Percentiles rank a stretch among this genome's conserved stretches.
Conservation (phyloP, 2,888 invertebrate genomes). For the Volucella inanis region DNA sequence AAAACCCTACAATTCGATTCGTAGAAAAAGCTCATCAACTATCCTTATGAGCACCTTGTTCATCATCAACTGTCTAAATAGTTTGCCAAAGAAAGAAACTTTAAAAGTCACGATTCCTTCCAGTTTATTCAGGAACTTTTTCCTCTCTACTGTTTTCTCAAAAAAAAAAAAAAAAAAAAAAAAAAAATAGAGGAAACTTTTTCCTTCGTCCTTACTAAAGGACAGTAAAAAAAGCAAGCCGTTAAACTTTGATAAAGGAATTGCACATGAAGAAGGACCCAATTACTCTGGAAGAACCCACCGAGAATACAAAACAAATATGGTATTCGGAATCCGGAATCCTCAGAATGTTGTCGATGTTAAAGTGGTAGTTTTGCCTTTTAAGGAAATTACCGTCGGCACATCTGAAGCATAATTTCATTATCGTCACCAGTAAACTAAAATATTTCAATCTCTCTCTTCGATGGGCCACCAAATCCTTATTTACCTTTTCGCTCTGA, state of each 20-base stretch:
- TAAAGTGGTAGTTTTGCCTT: background rate
- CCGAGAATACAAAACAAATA: background rate
- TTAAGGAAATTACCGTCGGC: constrained; percentile 12
- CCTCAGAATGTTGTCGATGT: background rate
- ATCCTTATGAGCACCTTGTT: no score
- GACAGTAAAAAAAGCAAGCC: background rate
- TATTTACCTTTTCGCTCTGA: constrained; percentile 25
- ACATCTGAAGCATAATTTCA: constrained; percentile 40
- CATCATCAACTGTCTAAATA: no score
- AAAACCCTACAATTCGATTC: no score
- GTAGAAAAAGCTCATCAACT: no score
- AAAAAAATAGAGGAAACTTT: background rate
- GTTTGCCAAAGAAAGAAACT: no score
- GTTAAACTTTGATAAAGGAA: constrained; percentile 25
- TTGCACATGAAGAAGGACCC: constrained; percentile 31
- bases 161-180: no score
- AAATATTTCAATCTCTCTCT: constrained; percentile 15
- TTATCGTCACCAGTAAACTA: constrained; percentile 56
- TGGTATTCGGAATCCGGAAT: no score
- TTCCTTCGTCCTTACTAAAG: background rate
- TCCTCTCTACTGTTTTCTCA: background rate
- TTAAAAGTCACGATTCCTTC: no score
- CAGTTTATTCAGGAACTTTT: background rate
- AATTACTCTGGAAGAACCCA: background rate
- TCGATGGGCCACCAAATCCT: constrained; percentile 2